phyloP scores from a whole-genome alignment of 2,113 vertebrate species.

The Guaruba guarouba region DNA sequence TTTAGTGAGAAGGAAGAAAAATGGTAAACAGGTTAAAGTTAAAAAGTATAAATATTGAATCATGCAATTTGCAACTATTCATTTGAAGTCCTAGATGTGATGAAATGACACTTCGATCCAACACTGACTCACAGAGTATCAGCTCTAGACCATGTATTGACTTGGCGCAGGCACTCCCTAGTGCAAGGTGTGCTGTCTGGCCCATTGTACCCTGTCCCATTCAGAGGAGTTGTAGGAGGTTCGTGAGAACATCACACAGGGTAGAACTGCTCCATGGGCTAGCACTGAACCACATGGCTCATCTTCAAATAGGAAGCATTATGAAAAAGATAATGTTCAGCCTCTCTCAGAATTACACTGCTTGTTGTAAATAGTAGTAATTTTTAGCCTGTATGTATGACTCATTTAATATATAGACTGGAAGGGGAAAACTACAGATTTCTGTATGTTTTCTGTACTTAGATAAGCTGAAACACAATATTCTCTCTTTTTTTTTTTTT shows the following conservation, averaged over 20 bases:
- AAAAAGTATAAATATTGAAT: not conserved
- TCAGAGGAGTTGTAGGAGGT: not conserved
- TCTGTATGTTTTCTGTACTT: not conserved
- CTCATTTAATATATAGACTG: not conserved
- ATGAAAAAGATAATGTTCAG: not conserved
- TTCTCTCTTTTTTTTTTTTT: no score
- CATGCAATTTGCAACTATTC: not conserved
- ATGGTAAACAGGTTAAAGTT: not conserved
- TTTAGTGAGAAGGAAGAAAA: not conserved
- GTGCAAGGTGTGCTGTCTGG: not conserved
- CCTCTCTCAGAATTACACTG: not conserved
- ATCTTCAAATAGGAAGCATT: not conserved
- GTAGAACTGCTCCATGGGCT: not conserved
- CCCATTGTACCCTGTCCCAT: rapidly evolving
- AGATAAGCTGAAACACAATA: not conserved
- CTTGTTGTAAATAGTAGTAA: not conserved
- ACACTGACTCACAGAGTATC: not conserved
- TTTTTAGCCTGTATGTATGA: not conserved
- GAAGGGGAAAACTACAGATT: not conserved
- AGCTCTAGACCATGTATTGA: not conserved
- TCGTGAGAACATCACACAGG: not conserved
- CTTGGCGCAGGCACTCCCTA: not conserved
- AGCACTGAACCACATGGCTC: not conserved
- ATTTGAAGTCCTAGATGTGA: not conserved
- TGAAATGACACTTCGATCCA: not conserved